Evolutionary conservation across 1,140 invertebrate species (phyloP).

Genomic region (Ditylenchus dipsaci): DNA sequence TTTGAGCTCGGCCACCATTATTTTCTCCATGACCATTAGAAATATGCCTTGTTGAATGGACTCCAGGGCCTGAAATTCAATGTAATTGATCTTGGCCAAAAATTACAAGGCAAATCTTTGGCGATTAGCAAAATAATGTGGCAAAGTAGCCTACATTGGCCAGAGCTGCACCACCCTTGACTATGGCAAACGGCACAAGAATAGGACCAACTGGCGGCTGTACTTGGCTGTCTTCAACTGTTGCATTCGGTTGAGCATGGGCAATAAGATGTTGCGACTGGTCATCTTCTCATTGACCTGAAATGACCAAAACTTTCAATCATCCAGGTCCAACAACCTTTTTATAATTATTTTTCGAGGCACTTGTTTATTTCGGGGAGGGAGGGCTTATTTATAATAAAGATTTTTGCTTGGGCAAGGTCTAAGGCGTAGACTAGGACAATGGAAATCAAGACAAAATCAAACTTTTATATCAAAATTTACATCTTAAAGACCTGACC

Average conservation of each 20-base stretch:
- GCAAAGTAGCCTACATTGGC: slow-evolving; percentile 17
- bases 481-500: too few species aligned
- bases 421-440: too few species aligned
- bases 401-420: too few species aligned
- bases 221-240: slow-evolving; percentile 31
- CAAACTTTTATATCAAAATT: too few species aligned
- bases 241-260: slow-evolving; percentile 41
- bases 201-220: slow-evolving; percentile 21
- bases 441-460: too few species aligned
- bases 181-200: slow-evolving; percentile 34
- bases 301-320: slow-evolving; percentile 32
- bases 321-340: slow-evolving; percentile 3
- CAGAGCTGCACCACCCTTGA: slow-evolving; percentile 19
- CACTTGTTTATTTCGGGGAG: too few species aligned
- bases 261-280: slow-evolving; percentile 20
- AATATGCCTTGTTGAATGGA: slow-evolving; percentile 35
- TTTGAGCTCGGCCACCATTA: slow-evolving; percentile 30
- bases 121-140: not conserved
- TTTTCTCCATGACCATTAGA: slow-evolving; percentile 37
- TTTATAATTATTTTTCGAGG: too few species aligned
- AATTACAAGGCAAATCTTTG: not conserved
- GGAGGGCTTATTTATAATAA: too few species aligned
- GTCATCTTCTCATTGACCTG: slow-evolving; percentile 17
- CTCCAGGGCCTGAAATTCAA: slow-evolving; percentile 27
- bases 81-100: too few species aligned